Base-by-base conservation (phyloP, 2,888 invertebrate species). In the Platerodrilus igneus region DNA sequence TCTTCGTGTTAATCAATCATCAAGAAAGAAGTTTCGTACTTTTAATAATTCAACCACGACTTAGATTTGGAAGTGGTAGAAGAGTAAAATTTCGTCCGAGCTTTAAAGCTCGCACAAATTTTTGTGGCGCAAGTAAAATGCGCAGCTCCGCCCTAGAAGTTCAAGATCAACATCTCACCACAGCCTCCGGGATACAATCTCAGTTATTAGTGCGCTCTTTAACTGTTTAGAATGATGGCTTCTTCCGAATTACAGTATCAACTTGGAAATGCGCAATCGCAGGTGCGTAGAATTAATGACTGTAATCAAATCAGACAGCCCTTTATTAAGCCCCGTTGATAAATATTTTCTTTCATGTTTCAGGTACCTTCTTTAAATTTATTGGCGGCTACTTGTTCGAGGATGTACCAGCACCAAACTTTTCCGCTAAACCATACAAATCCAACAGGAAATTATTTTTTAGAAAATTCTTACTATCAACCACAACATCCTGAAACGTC, bases 181-280 rank as follows among this genome's bases (percentile, higher is more conserved):
- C 55, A 51, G 60, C 57, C 59, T 50, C 53, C 52, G 52, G 53
- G 53, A 52, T 50, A 58, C 59, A 60, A 64, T 66, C 64, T 62
- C 66, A 66, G 67, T 68, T 66, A 68, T 68, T 68, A 68, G 65
- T 61, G 61, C 60, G 60, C 62, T 60, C 59, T 61, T 62, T 63
- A 63, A 61, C 63, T 63, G 65, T 58, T 47, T 53, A 55, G 55
- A 55, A 62, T 63, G 62, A 65, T 64, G 64, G 62, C 63, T 53
- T 61, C 63, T 57, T 55, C 63, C 50, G 61, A 58, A 49, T 60
- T 63, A 47, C 64, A 63, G 51, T 45, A 62, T 52, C 63, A 64
- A 50, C 52, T 57, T 44, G 52, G 51, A 50, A 53, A 56, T 51
- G 64, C 66, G 64, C 66, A 67, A 58, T 49, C 66, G 60, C 68